Conservation (phyloP, 2,113 vertebrate genomes). For the Protobothrops flavoviridis region DNA sequence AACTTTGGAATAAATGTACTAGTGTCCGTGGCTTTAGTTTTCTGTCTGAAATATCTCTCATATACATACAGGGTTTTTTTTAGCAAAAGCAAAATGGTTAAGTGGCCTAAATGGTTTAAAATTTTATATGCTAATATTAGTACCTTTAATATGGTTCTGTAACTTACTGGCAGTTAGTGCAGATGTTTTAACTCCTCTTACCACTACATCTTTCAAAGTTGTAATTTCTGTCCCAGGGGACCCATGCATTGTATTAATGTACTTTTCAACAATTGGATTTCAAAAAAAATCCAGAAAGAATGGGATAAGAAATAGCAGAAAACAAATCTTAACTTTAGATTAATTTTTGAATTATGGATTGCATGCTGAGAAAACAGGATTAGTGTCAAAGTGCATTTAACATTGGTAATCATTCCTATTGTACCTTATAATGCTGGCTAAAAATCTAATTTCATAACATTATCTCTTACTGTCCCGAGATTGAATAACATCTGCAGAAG, state of each 20-base stretch:
- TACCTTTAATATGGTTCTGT: neutral
- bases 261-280: neutral
- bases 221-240: neutral
- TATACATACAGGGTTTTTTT: neutral
- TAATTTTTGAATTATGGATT: neutral
- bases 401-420: neutral
- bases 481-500: neutral
- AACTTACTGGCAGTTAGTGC: neutral
- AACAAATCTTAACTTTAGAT: neutral
- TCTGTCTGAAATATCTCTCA: neutral
- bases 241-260: neutral
- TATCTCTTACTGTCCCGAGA: neutral
- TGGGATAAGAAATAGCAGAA: neutral
- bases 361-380: neutral
- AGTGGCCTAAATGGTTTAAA: neutral
- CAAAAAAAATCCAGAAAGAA: neutral
- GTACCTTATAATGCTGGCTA: neutral
- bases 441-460: neutral
- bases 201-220: neutral
- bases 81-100: neutral
- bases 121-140: neutral
- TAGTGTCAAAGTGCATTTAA: neutral
- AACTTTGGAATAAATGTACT: neutral
- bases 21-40: neutral
- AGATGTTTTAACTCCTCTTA: neutral